A percentile compares a stretch with the other conserved stretches of the same genome.
These are phyloP conservation scores for Mythimna loreyi DNA, from an alignment of 2,888 invertebrate genomes.

Conservation along the genomic window DNA sequence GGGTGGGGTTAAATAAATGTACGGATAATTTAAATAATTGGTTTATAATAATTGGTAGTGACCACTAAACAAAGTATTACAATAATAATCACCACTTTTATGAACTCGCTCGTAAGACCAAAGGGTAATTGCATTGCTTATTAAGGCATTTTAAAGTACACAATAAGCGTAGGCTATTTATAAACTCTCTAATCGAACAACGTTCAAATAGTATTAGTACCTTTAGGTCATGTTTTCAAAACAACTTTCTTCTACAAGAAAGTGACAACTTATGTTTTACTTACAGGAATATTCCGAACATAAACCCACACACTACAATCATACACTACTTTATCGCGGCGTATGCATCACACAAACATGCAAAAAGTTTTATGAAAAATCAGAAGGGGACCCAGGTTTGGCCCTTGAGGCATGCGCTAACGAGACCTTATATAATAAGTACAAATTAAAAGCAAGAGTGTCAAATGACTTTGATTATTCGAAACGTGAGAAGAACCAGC, in stretches of 20 bases:
- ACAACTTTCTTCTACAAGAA: neutral
- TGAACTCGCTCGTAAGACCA: too few species aligned
- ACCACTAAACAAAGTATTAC: neutral
- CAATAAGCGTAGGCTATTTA: neutral
- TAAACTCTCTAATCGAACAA: neutral
- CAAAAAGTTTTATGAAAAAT: slow-evolving; percentile 63
- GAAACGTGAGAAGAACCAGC: slow-evolving; percentile 11
- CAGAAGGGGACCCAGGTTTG: slow-evolving; percentile 49
- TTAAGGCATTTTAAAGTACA: neutral
- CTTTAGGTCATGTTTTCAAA: slow-evolving; percentile 1
- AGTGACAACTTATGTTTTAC: neutral
- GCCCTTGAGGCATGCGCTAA: slow-evolving; percentile 60
- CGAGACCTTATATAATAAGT: slow-evolving; percentile 41
- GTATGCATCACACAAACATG: slow-evolving; percentile 81
- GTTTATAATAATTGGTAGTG: neutral
- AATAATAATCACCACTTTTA: neutral
- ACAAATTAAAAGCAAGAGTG: slow-evolving; percentile 53
- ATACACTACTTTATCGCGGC: slow-evolving; percentile 79
- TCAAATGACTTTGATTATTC: slow-evolving; percentile 32
- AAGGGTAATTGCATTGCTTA: neutral
- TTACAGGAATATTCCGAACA: slow-evolving; percentile 80
- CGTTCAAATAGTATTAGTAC: neutral
- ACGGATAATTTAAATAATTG: too few species aligned
- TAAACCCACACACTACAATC: slow-evolving; percentile 80
- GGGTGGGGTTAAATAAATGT: too few species aligned